These are phyloP conservation scores for Etheostoma perlongum DNA, from an alignment of 2,797 vertebrate species.

Conservation along the genomic window DNA sequence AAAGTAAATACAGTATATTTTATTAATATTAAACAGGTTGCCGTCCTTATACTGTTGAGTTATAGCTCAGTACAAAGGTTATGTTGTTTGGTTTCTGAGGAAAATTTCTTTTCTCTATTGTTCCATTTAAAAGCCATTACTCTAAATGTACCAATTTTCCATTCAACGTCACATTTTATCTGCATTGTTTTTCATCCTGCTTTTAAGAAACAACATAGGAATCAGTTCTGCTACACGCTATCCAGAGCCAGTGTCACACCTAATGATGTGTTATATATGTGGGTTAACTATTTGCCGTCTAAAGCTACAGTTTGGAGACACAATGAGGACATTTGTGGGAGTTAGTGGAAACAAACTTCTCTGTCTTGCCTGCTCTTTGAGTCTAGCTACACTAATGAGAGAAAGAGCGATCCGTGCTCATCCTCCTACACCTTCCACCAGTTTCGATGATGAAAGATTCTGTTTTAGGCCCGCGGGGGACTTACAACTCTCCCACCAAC, in stretches of 20 bases:
- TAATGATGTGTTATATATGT: background rate
- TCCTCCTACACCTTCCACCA: conserved; percentile 57
- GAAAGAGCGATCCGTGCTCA: conserved; percentile 15
- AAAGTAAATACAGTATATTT: background rate
- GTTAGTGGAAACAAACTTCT: conserved; percentile 11
- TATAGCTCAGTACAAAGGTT: background rate
- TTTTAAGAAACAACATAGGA: conserved; percentile 6
- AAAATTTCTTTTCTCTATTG: background rate
- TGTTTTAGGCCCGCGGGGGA: conserved; percentile 48
- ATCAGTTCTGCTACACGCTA: background rate
- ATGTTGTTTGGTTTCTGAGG: background rate
- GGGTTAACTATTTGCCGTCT: background rate
- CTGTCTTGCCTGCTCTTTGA: conserved; percentile 15
- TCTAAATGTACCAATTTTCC: background rate
- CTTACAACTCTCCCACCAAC: conserved; percentile 47
- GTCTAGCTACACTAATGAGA: conserved; percentile 34
- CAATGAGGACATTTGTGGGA: background rate
- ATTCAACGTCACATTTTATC: background rate
- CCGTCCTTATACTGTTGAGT: background rate
- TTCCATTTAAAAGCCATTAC: background rate
- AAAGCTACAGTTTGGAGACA: background rate
- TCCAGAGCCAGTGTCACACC: background rate
- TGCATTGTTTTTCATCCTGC: conserved; percentile 17
- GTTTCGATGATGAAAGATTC: conserved; percentile 30
- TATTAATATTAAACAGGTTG: background rate